Conservation (phyloP, 2,888 invertebrate species). For the Nymphalis c-album region DNA sequence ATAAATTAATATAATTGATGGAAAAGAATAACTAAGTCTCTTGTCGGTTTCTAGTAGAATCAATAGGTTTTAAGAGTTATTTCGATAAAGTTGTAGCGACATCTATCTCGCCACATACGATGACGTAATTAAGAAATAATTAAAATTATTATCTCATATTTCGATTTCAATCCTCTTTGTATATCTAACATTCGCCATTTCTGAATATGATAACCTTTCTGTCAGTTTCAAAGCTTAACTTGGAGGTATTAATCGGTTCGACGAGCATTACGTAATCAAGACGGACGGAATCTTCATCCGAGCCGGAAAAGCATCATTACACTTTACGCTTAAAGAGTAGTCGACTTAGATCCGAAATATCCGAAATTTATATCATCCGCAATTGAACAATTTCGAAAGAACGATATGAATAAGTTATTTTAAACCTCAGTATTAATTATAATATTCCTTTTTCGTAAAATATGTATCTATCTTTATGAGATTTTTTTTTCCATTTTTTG, state of each 20-base stretch:
- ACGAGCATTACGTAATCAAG: slow-evolving; percentile 47
- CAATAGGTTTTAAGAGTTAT: no score
- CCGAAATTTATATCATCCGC: slow-evolving; percentile 28
- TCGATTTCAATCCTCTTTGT: slow-evolving; percentile 9
- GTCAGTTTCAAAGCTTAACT: slow-evolving; percentile 35
- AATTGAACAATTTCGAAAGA: slow-evolving; percentile 5
- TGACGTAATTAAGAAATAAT: background rate
- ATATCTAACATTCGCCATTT: slow-evolving; percentile 18
- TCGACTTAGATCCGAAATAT: slow-evolving; percentile 18
- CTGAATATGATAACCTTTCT: slow-evolving; percentile 27
- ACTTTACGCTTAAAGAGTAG: slow-evolving; percentile 37
- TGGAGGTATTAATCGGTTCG: slow-evolving; percentile 42
- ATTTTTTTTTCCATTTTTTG: no score
- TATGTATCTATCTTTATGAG: background rate
- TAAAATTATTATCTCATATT: background rate
- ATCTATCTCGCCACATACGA: no score
- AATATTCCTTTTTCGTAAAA: background rate
- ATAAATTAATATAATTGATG: no score
- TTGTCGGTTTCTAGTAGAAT: no score
- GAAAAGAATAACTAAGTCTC: no score
- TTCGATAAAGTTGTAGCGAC: no score
- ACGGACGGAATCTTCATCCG: slow-evolving; percentile 48
- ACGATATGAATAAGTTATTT: slow-evolving; percentile 21
- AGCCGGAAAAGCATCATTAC: slow-evolving; percentile 57
- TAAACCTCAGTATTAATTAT: background rate